Conservation (phyloP, 2,797 vertebrate genomes). For the Phrynocephalus guinanensis region DNA sequence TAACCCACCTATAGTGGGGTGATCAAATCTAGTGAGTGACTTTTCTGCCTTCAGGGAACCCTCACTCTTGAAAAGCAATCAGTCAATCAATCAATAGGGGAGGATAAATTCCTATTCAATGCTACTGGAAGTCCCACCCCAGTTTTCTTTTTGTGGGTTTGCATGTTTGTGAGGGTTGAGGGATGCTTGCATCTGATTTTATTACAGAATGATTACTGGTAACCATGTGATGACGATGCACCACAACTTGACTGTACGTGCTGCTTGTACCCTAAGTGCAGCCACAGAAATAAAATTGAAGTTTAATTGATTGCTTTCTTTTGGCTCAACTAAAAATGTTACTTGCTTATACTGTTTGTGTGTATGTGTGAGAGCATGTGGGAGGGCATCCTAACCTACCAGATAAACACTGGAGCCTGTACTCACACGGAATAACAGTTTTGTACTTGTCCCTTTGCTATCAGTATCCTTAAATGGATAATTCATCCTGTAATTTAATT, state of each 20-base stretch:
- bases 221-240: not conserved
- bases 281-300: not conserved
- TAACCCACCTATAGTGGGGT: too few species aligned
- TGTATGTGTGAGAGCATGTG: not conserved
- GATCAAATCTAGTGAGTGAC: too few species aligned
- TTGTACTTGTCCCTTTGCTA: not conserved
- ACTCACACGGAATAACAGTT: too few species aligned
- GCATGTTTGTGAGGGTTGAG: too few species aligned
- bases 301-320: not conserved
- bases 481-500: not conserved
- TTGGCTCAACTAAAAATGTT: not conserved
- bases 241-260: not conserved
- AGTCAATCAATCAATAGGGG: too few species aligned
- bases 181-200: too few species aligned
- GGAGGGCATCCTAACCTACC: not conserved
- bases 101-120: too few species aligned
- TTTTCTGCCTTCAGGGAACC: too few species aligned
- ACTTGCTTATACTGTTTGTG: not conserved
- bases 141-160: too few species aligned
- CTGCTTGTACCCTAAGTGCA: not conserved
- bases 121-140: too few species aligned
- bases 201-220: too few species aligned
- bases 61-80: too few species aligned
- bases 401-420: not conserved
- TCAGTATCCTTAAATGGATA: not conserved